Evolutionary conservation across 2,113 vertebrate genomes (phyloP), one percentile per base, ranked within the genome.

Genomic region (Chrysemys picta): DNA sequence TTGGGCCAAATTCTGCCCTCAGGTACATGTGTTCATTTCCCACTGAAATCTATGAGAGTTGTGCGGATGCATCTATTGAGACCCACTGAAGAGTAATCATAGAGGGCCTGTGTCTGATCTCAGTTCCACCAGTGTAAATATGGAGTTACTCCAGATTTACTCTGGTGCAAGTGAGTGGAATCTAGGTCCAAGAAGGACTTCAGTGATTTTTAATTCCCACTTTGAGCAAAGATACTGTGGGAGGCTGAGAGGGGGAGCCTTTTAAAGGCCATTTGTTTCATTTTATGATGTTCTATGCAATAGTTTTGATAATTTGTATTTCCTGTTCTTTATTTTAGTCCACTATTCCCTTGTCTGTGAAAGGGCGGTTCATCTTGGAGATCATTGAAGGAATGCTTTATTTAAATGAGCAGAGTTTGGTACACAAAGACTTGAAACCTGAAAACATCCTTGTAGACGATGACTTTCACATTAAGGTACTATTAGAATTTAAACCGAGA

Each of bases 361-460:
- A 98, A 97, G 99, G 99, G 62, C 98, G 99, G 94, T 98, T 99
- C 3, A 98, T 99, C 56, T 31, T 99, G 94, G 99, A 99, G 97
- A 99, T 99, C 93, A 97, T 98, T 83, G 99, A 99, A 96, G 99
- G 99, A 49, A 99, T 99, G 99, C 89, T 98, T 50, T 99, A 99
- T 95, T 97, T 99, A 72, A 99, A 99, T 1, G 84, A 98, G n/a
- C 97, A 98, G 89, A 93, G 97, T 1, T 97, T 99, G 50, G 97
- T 99, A 84, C 99, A 99, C 97, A 99, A 99, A 97, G 99, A 99
- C 96, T 97, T 99, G 80, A 99, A 99, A 94, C 99, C 99, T 21
- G 99, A 99, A 92, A 99, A 99, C 92, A 99, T 99, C 95, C 98
- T 99, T 50, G 98, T 99, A 69, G 99, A 99, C 92, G 93, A 95